phyloP scores from a whole-genome alignment of 1,140 invertebrate species.

The Aphis craccivora region DNA sequence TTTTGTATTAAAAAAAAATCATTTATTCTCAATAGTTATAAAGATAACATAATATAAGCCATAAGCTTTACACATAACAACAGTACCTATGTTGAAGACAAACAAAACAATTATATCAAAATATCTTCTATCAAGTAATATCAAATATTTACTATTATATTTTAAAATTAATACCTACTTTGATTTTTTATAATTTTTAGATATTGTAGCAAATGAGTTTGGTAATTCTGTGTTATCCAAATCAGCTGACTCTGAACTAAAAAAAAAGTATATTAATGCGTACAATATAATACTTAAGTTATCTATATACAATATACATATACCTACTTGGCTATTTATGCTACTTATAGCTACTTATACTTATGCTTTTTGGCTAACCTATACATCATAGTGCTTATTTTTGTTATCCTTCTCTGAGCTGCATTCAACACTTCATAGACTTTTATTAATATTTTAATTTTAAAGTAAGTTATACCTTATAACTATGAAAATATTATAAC shows the following conservation, averaged over 20 bases:
- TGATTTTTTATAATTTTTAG: constrained; percentile 18
- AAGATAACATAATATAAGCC: background rate
- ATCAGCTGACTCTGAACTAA: background rate
- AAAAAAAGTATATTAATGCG: background rate
- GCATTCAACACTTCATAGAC: background rate
- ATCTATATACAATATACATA: background rate
- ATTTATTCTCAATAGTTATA: too few relatives aligned
- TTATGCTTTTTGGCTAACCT: too few relatives aligned
- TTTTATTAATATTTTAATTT: background rate
- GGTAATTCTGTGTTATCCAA: background rate
- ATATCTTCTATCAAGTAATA: background rate
- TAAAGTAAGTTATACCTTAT: background rate
- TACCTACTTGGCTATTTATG: background rate
- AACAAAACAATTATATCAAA: too few relatives aligned
- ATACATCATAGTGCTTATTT: background rate
- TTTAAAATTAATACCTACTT: background rate
- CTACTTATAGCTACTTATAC: too few relatives aligned
- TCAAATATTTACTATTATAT: background rate
- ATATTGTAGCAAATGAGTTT: background rate
- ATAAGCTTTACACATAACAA: background rate
- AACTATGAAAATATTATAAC: too few relatives aligned
- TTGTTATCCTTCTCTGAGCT: background rate
- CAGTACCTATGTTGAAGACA: background rate
- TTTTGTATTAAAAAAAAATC: background rate
- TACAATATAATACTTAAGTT: background rate